A percentile compares a stretch with the other conserved stretches of the same genome.
phyloP scores from a whole-genome alignment of 2,888 invertebrate species.

The Linnaemya tessellans region DNA sequence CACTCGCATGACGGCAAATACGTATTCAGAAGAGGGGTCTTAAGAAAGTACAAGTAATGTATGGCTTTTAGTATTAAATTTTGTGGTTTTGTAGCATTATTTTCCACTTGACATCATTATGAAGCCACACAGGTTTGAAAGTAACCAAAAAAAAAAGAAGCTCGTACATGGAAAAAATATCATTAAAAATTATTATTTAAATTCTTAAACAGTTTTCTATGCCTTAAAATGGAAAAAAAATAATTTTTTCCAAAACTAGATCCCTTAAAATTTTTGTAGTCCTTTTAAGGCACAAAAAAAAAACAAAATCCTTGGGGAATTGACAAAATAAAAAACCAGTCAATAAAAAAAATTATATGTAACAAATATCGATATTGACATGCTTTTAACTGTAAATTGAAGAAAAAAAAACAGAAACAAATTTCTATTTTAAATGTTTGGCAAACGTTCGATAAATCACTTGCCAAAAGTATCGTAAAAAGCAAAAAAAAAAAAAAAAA shows the following conservation, averaged over 20 bases:
- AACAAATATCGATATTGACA: constrained; percentile 75
- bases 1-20: constrained; percentile 2
- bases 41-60: constrained; percentile 67
- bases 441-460: constrained; percentile 73
- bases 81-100: constrained; percentile 72
- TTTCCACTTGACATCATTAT: constrained; percentile 77
- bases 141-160: constrained; percentile 41
- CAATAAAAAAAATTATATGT: constrained; percentile 40
- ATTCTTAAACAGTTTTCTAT: constrained; percentile 8
- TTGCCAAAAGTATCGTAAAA: constrained; percentile 59
- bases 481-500: constrained; percentile 3
- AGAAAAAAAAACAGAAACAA: constrained; percentile 9
- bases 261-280: neutral
- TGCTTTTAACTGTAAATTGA: constrained; percentile 78
- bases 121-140: constrained; percentile 74
- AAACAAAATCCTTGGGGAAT: constrained; percentile 32
- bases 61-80: constrained; percentile 72
- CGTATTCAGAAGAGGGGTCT: constrained; percentile 44
- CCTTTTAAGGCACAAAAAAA: neutral
- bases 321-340: neutral
- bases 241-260: neutral
- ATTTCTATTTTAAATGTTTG: constrained; percentile 74
- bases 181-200: neutral
- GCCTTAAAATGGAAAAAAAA: constrained; percentile 15
- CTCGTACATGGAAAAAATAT: neutral